These are phyloP conservation scores for Lasius fuliginosus DNA, from an alignment of 2,888 invertebrate genomes.

Conservation along the genomic window DNA sequence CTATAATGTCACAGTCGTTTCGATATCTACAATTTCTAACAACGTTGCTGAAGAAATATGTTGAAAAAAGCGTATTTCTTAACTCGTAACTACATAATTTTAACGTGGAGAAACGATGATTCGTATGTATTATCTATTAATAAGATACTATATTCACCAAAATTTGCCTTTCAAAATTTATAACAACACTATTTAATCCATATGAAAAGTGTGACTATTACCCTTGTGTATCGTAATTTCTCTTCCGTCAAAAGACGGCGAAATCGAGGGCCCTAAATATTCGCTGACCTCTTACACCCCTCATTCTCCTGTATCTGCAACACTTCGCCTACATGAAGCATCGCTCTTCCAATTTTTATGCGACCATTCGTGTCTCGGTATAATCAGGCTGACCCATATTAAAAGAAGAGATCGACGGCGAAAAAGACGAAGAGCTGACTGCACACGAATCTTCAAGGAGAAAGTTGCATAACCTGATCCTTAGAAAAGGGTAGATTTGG, in stretches of 20 bases:
- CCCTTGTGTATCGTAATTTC: constrained; percentile 13
- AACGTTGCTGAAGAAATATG: neutral
- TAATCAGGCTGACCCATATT: constrained; percentile 74
- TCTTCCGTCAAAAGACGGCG: constrained; percentile 13
- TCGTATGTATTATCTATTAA: constrained; percentile 28
- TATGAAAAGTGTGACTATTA: constrained; percentile 24
- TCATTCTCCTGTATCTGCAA: constrained; percentile 28
- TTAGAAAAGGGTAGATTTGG: constrained; percentile 17
- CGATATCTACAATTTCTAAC: neutral
- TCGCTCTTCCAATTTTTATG: constrained; percentile 55
- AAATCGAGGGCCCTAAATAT: constrained; percentile 34
- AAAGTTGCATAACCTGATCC: constrained; percentile 37
- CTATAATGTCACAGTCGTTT: constrained; percentile 6
- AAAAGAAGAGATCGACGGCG: constrained; percentile 57
- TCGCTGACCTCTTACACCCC: constrained; percentile 24
- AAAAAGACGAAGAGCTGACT: constrained; percentile 62
- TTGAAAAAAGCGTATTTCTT: constrained; percentile 15
- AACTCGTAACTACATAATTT: constrained; percentile 11
- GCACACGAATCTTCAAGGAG: constrained; percentile 60
- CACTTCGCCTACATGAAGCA: constrained; percentile 40
- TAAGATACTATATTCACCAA: constrained; percentile 6
- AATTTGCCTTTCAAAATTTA: constrained; percentile 13
- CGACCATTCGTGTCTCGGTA: constrained; percentile 67
- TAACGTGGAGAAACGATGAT: neutral
- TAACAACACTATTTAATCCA: constrained; percentile 24